Evolutionary conservation across 2,797 vertebrate genomes (phyloP).

Genomic region (Manis crassicaudata): DNA sequence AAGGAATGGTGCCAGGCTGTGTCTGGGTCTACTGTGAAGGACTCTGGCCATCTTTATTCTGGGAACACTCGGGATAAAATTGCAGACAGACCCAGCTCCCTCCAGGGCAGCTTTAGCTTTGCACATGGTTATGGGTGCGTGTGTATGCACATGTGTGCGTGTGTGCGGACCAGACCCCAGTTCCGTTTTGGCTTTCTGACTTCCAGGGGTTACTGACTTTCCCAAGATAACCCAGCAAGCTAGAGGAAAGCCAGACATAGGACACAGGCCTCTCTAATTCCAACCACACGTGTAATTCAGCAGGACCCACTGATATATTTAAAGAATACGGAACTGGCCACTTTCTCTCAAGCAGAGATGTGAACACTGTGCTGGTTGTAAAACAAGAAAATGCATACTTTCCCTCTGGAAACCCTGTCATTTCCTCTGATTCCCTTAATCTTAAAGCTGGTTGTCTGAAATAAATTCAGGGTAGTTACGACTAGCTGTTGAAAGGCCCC

Average conservation of each 20-base stretch:
- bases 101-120: background rate
- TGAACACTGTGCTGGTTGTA: background rate
- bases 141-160: background rate
- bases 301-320: background rate
- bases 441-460: conserved; percentile 25
- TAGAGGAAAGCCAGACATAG: conserved; percentile 6
- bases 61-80: background rate
- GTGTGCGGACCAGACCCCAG: background rate
- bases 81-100: no score
- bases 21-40: background rate
- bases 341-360: conserved; percentile 51
- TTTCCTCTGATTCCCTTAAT: conserved; percentile 36
- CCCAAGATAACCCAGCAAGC: conserved; percentile 15
- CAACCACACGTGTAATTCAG: background rate
- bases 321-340: background rate
- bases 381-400: background rate
- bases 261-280: background rate
- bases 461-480: conserved; percentile 39
- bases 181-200: background rate
- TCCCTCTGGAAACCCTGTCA: conserved; percentile 15
- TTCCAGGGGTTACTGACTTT: background rate
- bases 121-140: fast-evolving
- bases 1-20: background rate
- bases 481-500: background rate
- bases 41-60: background rate